These are phyloP conservation scores for Adoxophyes honmai DNA, from an alignment of 1,140 invertebrate species.

Conservation along the genomic window DNA sequence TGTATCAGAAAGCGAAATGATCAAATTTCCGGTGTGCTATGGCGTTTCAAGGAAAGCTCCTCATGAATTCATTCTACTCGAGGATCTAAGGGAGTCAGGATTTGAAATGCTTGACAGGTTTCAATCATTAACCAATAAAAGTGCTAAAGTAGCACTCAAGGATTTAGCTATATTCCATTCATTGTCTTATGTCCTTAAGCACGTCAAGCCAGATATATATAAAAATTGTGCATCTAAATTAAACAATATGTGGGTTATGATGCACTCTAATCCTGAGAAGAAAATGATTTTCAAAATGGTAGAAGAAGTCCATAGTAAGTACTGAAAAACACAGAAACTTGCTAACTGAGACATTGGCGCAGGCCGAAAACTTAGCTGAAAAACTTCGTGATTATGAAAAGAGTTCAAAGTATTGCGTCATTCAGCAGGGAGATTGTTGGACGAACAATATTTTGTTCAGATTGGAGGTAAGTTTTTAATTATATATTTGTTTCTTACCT, in stretches of 20 bases:
- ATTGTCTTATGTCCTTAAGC: slow-evolving; percentile 27
- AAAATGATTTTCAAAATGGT: not conserved
- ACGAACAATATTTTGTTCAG: slow-evolving; percentile 9
- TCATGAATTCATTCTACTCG: slow-evolving; percentile 29
- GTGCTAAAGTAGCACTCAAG: slow-evolving; percentile 21
- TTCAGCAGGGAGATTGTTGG: slow-evolving; percentile 8
- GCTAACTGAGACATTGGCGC: not conserved
- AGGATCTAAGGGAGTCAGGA: slow-evolving; percentile 25
- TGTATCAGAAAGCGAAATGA: not conserved
- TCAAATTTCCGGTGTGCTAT: slow-evolving; percentile 27
- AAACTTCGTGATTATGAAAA: not conserved
- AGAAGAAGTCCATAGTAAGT: slow-evolving; percentile 12
- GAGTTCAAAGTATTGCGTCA: not conserved
- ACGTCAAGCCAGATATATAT: slow-evolving; percentile 15
- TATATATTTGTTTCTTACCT: too few species aligned
- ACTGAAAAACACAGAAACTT: not conserved
- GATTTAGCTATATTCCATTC: slow-evolving; percentile 28
- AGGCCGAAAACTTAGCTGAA: not conserved
- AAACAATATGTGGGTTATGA: slow-evolving; percentile 15
- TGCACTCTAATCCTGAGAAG: not conserved
- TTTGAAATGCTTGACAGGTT: slow-evolving; percentile 28
- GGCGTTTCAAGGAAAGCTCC: slow-evolving; percentile 24
- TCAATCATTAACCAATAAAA: slow-evolving; percentile 19
- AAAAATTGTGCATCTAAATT: slow-evolving; percentile 20
- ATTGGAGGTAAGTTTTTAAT: too few species aligned